Evolutionary conservation across 2,797 vertebrate genomes (phyloP).

Genomic region (Hirundo rustica): DNA sequence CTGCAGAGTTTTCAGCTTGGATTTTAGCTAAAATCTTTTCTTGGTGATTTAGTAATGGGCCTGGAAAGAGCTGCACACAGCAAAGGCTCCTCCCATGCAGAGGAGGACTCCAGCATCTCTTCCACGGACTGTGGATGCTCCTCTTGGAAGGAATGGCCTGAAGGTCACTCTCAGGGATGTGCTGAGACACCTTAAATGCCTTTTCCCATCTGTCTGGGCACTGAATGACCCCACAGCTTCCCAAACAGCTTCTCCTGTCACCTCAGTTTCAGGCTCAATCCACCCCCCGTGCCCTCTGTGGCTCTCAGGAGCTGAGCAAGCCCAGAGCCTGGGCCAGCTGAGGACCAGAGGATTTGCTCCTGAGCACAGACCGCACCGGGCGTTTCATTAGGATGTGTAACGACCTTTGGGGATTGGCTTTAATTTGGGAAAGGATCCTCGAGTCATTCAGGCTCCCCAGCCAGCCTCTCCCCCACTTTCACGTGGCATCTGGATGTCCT

Average conservation of each 20-base stretch:
- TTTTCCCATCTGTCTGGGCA: not conserved
- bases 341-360: not conserved
- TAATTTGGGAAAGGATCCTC: not conserved
- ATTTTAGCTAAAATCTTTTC: not conserved
- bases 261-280: not conserved
- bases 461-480: not conserved
- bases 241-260: not conserved
- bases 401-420: not conserved
- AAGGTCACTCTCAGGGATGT: not conserved
- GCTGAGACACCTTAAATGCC: not conserved
- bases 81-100: not conserved
- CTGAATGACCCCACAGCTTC: not conserved
- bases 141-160: not conserved
- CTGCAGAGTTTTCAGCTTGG: not conserved
- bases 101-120: not conserved
- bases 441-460: not conserved
- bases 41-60: not conserved
- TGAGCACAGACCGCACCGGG: not conserved
- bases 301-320: fast-evolving
- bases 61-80: not conserved
- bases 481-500: not conserved
- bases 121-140: not conserved
- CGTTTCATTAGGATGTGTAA: not conserved
- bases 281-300: not conserved
- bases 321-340: not conserved